Percentiles rank a stretch among this genome's conserved stretches.
These are phyloP conservation scores for Oscheius sp. DNA, from an alignment of 2,888 invertebrate species.

Conservation along the genomic window DNA sequence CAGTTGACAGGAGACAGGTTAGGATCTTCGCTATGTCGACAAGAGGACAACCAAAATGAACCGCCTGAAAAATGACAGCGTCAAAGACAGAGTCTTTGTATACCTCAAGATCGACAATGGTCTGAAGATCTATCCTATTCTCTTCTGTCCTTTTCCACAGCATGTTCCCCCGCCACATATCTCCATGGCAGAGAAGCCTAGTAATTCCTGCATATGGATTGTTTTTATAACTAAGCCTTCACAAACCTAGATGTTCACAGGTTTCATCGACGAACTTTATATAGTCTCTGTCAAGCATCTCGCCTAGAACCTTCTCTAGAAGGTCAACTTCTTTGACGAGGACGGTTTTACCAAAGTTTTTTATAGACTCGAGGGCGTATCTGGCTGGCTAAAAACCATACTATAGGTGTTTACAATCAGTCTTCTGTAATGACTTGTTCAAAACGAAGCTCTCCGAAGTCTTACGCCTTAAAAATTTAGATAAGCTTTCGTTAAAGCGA, in stretches of 20 bases:
- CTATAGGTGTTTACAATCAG: too few species aligned
- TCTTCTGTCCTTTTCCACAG: constrained; percentile 20
- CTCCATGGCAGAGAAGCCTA: constrained; percentile 26
- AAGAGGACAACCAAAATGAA: constrained; percentile 19
- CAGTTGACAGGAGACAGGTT: constrained; percentile 1
- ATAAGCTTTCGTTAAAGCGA: too few species aligned
- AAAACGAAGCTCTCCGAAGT: too few species aligned
- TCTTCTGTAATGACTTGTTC: too few species aligned
- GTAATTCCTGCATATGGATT: neutral
- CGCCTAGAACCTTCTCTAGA: neutral
- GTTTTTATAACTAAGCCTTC: neutral
- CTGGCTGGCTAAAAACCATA: too few species aligned
- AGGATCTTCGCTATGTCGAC: constrained; percentile 22
- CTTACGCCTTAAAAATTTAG: too few species aligned
- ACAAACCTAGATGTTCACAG: constrained; percentile 6
- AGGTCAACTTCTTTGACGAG: neutral
- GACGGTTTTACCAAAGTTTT: constrained; percentile 2
- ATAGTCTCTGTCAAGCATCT: constrained; percentile 7
- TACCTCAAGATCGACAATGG: constrained; percentile 26
- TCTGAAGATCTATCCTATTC: neutral
- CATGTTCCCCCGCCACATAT: constrained; percentile 35
- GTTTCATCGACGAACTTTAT: constrained; percentile 19
- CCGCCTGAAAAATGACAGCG: constrained; percentile 2
- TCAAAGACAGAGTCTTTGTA: neutral
- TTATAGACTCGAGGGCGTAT: neutral